These are phyloP conservation scores for Laspeyria flexula DNA, from an alignment of 2,888 invertebrate genomes.

Conservation along the genomic window DNA sequence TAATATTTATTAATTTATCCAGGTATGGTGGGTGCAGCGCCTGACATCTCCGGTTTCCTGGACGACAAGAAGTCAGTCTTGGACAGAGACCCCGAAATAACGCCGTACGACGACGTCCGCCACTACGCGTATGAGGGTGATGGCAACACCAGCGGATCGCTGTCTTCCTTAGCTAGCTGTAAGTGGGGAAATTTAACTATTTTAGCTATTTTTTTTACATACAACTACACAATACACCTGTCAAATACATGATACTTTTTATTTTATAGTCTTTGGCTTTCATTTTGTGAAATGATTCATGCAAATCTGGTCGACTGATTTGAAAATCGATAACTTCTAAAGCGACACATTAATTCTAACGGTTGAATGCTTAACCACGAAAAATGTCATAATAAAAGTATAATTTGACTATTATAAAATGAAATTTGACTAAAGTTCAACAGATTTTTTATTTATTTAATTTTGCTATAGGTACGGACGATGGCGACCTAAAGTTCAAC, in stretches of 20 bases:
- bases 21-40: constrained; percentile 76
- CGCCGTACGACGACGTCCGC: constrained; percentile 97
- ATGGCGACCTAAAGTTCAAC: constrained; percentile 97
- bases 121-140: constrained; percentile 99
- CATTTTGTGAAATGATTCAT: no score
- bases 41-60: constrained; percentile 96
- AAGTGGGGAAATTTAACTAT: constrained; percentile 57
- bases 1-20: no score
- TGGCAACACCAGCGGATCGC: constrained; percentile 96
- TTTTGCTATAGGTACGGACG: constrained; percentile 89
- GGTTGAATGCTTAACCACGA: no score
- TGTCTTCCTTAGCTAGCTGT: constrained; percentile 97
- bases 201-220: neutral
- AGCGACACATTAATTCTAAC: no score
- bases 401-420: no score
- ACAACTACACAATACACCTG: no score
- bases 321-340: no score
- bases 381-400: neutral
- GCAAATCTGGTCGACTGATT: no score
- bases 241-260: no score
- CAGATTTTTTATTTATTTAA: neutral
- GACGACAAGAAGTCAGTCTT: constrained; percentile 95
- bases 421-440: neutral
- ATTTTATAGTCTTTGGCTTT: no score
- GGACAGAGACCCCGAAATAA: constrained; percentile 96